Percentiles rank a stretch among this genome's conserved stretches.
These are phyloP conservation scores for Triops longicaudatus DNA, from an alignment of 1,140 invertebrate species.

Conservation along the genomic window DNA sequence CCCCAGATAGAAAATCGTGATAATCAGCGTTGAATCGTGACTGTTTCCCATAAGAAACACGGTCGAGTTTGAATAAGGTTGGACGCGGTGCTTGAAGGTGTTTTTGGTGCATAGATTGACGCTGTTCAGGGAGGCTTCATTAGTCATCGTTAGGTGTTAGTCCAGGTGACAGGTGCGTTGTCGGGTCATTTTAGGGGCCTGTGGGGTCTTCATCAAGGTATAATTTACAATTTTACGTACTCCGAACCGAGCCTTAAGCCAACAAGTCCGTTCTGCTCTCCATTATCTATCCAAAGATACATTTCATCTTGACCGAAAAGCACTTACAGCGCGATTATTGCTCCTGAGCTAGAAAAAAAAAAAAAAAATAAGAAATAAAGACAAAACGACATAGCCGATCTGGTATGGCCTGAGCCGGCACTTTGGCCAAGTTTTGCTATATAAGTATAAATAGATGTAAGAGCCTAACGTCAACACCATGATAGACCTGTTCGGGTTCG, in stretches of 20 bases:
- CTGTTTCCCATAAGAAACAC: background rate
- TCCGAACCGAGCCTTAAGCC: background rate
- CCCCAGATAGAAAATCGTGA: slow-evolving; percentile 4
- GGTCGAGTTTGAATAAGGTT: background rate
- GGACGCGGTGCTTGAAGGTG: background rate
- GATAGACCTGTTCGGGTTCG: background rate
- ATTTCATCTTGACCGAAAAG: background rate
- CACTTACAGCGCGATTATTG: too few species aligned
- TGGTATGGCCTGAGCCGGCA: background rate
- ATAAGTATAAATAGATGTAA: background rate
- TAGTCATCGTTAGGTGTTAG: slow-evolving; percentile 11
- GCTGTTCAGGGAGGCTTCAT: background rate
- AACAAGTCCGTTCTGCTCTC: background rate
- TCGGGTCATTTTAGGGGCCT: background rate
- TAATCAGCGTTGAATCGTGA: slow-evolving; percentile 15
- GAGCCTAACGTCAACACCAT: background rate
- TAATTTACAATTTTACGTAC: slow-evolving; percentile 9
- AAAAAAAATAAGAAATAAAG: too few species aligned
- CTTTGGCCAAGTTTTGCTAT: background rate
- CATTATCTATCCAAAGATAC: background rate
- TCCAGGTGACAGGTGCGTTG: slow-evolving; percentile 10
- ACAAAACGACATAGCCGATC: background rate
- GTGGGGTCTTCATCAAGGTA: background rate
- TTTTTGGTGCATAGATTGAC: background rate
- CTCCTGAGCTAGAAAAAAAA: too few species aligned